A percentile compares a stretch with the other conserved stretches of the same genome.
Conservation (phyloP, 2,113 vertebrate species). For the Macquaria ambigua region DNA sequence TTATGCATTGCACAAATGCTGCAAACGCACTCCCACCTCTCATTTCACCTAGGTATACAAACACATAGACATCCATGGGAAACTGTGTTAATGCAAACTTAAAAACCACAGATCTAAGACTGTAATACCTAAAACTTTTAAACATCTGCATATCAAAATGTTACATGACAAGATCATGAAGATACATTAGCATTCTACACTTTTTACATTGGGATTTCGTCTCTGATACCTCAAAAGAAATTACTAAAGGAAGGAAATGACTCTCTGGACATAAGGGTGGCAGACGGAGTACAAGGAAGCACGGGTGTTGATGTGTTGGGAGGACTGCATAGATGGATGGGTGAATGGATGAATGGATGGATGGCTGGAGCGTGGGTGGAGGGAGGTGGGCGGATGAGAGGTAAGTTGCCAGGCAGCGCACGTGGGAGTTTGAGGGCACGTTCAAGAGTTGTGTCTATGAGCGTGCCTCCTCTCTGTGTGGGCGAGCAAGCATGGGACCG, state of each 20-base stretch:
- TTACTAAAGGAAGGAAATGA: not conserved
- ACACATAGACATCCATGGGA: not conserved
- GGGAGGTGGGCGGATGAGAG: constrained; percentile 50
- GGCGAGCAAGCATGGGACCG: constrained; percentile 64
- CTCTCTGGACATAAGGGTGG: not conserved
- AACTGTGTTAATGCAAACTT: not conserved
- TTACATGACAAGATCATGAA: not conserved
- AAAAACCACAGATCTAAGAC: not conserved
- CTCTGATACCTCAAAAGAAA: not conserved
- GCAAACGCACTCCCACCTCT: constrained; percentile 19
- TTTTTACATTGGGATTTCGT: not conserved
- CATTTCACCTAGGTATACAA: not conserved
- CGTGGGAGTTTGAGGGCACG: constrained; percentile 70
- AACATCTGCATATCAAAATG: not conserved
- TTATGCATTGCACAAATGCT: constrained; percentile 39
- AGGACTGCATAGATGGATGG: constrained; percentile 21
- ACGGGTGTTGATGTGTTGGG: constrained; percentile 27
- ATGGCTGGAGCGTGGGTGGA: constrained; percentile 31
- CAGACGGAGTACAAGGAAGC: not conserved
- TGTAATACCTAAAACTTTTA: not conserved
- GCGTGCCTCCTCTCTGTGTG: constrained; percentile 50
- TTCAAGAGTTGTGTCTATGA: constrained; percentile 63
- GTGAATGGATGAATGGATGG: constrained; percentile 3
- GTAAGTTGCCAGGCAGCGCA: constrained; percentile 66
- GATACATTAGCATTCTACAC: too few relatives aligned